phyloP scores from a whole-genome alignment of 2,797 vertebrate species.

The Malacoctenus gilli region DNA sequence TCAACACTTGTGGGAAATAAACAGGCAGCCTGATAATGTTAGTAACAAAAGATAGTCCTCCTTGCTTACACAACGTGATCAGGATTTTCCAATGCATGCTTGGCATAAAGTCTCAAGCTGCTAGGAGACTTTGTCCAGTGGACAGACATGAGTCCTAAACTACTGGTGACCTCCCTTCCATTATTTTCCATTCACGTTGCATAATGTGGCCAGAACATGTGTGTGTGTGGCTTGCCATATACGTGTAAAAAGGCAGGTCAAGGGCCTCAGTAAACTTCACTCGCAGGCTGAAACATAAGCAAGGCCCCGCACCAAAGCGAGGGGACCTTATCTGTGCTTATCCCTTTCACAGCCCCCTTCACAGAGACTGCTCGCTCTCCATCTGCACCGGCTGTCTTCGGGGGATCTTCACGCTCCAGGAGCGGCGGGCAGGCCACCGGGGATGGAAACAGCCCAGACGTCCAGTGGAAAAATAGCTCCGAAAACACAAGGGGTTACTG shows the following conservation, averaged over 20 bases:
- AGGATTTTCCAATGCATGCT: too few species aligned
- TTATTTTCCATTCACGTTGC: background rate
- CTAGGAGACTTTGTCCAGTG: background rate
- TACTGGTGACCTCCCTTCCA: background rate
- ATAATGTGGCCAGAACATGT: background rate
- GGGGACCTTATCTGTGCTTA: background rate
- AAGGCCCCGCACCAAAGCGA: background rate
- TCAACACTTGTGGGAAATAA: background rate
- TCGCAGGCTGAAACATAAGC: background rate
- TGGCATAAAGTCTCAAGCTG: background rate
- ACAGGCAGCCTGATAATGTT: too few species aligned
- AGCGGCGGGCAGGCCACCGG: constrained; percentile 40
- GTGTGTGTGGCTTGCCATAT: background rate
- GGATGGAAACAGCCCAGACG: constrained; percentile 57
- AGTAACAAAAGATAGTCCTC: too few species aligned
- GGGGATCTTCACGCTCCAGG: constrained; percentile 44
- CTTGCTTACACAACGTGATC: background rate
- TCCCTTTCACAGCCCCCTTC: constrained; percentile 1
- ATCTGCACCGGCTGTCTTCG: constrained; percentile 22
- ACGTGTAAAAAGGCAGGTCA: background rate
- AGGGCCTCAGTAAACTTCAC: background rate
- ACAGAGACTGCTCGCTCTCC: constrained; percentile 24
- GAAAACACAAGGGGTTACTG: constrained; percentile 61
- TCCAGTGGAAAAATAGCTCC: constrained; percentile 45
- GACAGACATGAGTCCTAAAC: constrained; percentile 5